Evolutionary conservation across 2,797 vertebrate species (phyloP).

Genomic region (Okamejei kenojei): DNA sequence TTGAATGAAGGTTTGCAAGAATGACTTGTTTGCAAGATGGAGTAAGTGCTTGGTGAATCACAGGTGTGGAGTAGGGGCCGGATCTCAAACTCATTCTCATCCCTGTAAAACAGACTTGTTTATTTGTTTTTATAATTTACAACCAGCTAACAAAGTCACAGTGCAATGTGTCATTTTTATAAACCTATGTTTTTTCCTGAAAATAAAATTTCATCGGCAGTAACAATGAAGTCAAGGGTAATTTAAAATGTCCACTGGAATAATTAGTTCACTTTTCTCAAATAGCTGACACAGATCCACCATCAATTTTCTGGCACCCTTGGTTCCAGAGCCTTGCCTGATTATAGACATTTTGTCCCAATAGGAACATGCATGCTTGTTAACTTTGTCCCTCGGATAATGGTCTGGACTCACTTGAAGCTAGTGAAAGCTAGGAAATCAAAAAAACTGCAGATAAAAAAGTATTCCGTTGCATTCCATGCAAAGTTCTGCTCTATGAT

Average conservation of each 20-base stretch:
- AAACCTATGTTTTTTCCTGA: neutral
- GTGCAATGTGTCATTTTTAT: neutral
- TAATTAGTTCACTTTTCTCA: neutral
- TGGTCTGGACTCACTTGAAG: too few species aligned
- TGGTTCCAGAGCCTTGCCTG: too few species aligned
- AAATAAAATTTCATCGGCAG: neutral
- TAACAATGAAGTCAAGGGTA: neutral
- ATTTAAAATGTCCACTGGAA: neutral
- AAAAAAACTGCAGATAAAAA: too few species aligned
- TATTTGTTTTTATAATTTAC: constrained; percentile 9
- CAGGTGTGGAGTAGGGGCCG: neutral
- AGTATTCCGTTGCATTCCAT: too few species aligned
- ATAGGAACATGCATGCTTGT: too few species aligned
- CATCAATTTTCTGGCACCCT: neutral
- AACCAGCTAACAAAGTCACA: neutral
- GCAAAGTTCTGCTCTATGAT: too few species aligned
- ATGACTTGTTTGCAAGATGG: neutral
- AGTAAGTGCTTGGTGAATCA: neutral
- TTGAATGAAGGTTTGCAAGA: neutral
- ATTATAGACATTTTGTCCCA: too few species aligned
- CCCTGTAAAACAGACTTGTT: neutral
- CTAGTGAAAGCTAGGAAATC: too few species aligned
- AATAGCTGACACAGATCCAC: neutral
- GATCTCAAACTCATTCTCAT: neutral
- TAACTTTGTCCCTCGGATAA: too few species aligned